A percentile compares a stretch with the other conserved stretches of the same genome.
phyloP scores from a whole-genome alignment of 2,888 invertebrate genomes.

The Eupithecia exiguata region DNA sequence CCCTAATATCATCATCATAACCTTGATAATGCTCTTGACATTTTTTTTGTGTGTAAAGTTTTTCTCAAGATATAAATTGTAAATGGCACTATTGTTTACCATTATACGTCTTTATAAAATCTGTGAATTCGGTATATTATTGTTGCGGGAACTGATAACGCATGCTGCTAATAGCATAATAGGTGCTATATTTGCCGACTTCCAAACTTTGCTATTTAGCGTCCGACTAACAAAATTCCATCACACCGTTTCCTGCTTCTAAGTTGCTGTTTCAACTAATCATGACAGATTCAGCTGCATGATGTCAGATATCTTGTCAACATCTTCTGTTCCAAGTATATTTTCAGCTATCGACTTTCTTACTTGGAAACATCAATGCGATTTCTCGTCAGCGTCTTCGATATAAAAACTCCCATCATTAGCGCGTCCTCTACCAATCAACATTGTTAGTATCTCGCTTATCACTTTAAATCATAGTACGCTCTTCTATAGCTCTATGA shows the following conservation, averaged over 20 bases:
- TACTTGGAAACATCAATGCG: conserved; percentile 28
- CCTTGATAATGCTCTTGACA: conserved; percentile 45
- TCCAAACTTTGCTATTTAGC: conserved; percentile 23
- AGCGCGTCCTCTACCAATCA: conserved; percentile 31
- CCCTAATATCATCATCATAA: conserved; percentile 33
- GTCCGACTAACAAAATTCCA: background rate
- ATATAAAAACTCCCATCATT: conserved; percentile 33
- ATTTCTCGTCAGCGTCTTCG: conserved; percentile 24
- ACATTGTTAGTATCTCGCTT: conserved; percentile 39
- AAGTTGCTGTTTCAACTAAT: background rate
- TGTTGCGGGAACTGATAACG: conserved; percentile 21
- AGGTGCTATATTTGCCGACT: conserved; percentile 30
- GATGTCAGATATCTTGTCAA: conserved; percentile 8
- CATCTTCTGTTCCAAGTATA: conserved; percentile 5
- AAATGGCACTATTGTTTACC: conserved; percentile 39
- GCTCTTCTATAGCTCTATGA: conserved; percentile 43
- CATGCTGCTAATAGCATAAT: conserved; percentile 12
- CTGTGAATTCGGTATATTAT: conserved; percentile 29
- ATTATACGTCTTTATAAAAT: conserved; percentile 27
- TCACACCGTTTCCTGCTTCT: conserved; percentile 20
- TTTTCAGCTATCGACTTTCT: conserved; percentile 30
- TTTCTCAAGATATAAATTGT: conserved; percentile 33
- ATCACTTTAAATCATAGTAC: conserved; percentile 41
- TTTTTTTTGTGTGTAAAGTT: conserved; percentile 39
- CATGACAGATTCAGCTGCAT: background rate